Evolutionary conservation across 2,888 invertebrate species (phyloP), one percentile per base, ranked within the genome.

Genomic region (Leptinotarsa rubiginosa): DNA sequence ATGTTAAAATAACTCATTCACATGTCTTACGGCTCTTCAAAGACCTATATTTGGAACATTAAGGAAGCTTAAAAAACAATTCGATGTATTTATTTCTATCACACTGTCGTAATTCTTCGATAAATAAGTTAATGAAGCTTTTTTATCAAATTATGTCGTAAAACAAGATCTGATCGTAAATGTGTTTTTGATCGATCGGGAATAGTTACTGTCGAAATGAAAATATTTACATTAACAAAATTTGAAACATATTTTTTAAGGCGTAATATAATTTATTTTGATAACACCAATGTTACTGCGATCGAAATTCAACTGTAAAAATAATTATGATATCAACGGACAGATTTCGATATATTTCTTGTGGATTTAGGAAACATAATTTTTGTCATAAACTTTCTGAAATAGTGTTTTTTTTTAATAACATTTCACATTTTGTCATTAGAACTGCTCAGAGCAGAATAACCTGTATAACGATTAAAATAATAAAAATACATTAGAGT

Each of bases 1-100:
- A 75, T 72, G 68, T 62, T 47, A 49, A 75, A 72, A 72, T 70
- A 75, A 75, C 72, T 50, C 50, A 50, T 50, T 50, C 50, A 50
- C n/a, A 0, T 41, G 10, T 41, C 2, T 10, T 12, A 41, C 41
- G 41, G 10, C 3, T 41, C 41, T 70, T 54, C n/a, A 15, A 41
- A 75, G 65, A 69, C 69, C 75, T 72, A 75, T 66, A 72, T 75
- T 72, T 75, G 54, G 62, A 67, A 66, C 12, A 68, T 68, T 71
- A 65, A 67, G 75, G 70, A 75, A 75, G 75, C 72, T 64, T 68
- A 68, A 72, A 75, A 75, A 73, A 70, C 70, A 4, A 75, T 67
- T 70, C 64, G 73, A 68, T 73, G 69, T 73, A 72, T 75, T 69
- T 73, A 72, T 75, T 69, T 75, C 72, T 72, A 72, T 75, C 72